Evolutionary conservation across 2,113 vertebrate species (phyloP).

Genomic region (Rattus rattus): DNA sequence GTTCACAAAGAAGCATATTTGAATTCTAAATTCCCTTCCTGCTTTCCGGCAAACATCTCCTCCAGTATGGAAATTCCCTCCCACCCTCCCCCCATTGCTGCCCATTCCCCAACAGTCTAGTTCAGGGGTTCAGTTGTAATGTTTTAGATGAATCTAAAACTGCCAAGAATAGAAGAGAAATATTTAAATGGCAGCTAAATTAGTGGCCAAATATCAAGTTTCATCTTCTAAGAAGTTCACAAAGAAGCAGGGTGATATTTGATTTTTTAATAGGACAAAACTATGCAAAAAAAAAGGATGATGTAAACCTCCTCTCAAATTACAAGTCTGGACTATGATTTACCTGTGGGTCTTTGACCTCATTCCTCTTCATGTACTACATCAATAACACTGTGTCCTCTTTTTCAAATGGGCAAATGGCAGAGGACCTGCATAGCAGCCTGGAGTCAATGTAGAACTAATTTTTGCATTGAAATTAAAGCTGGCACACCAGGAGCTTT

Average conservation of each 20-base stretch:
- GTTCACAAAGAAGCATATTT: no score
- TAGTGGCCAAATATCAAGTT: not conserved
- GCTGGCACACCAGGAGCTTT: not conserved
- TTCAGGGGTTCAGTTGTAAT: not conserved
- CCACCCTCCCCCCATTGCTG: no score
- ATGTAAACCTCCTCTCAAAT: not conserved
- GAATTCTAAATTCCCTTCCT: no score
- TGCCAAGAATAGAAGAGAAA: not conserved
- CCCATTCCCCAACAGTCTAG: no score
- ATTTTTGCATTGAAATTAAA: not conserved
- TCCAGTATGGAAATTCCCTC: no score
- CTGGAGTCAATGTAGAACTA: not conserved
- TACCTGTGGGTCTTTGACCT: not conserved
- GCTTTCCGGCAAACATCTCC: no score
- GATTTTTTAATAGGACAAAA: not conserved
- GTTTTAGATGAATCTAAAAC: not conserved
- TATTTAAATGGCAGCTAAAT: not conserved
- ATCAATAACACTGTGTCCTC: not conserved
- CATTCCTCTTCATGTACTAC: not conserved
- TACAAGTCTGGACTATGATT: not conserved
- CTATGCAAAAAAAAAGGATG: not conserved
- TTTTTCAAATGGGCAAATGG: not conserved
- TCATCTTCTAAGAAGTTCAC: not conserved
- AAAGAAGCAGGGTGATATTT: no score
- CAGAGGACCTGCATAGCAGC: not conserved